A percentile compares a stretch with the other conserved stretches of the same genome.
Evolutionary conservation across 2,888 invertebrate genomes (phyloP).

Genomic region (Lasiommata megera): DNA sequence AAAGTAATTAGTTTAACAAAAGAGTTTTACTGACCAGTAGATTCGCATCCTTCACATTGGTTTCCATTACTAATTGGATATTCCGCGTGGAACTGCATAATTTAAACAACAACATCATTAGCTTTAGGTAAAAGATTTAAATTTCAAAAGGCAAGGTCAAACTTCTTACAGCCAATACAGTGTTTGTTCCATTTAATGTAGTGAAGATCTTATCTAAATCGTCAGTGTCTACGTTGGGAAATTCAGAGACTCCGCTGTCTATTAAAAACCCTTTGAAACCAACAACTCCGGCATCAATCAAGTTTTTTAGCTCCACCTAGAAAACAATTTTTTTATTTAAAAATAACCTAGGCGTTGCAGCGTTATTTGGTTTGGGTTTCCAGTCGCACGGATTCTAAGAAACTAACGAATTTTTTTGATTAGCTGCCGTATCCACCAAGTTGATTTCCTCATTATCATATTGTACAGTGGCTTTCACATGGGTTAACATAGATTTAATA

Average conservation of each 20-base stretch:
- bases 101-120: constrained; percentile 8
- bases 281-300: constrained; percentile 84
- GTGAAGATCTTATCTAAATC: constrained; percentile 79
- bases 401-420: too few species aligned
- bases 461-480: too few species aligned
- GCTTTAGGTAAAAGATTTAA: neutral
- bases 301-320: constrained; percentile 74
- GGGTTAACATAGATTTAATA: too few species aligned
- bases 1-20: neutral
- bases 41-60: constrained; percentile 22
- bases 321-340: constrained; percentile 24
- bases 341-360: too few species aligned
- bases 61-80: constrained; percentile 40
- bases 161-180: constrained; percentile 82
- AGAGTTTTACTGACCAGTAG: constrained; percentile 6
- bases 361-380: too few species aligned
- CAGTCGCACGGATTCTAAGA: too few species aligned
- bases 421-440: too few species aligned
- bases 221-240: constrained; percentile 79
- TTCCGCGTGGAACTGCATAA: constrained; percentile 87
- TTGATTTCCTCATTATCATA: too few species aligned
- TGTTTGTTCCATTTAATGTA: constrained; percentile 78
- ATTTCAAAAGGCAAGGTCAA: neutral
- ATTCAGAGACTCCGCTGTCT: constrained; percentile 84
- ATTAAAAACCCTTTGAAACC: constrained; percentile 87